These are phyloP conservation scores for Heteromurus nitidus DNA, from an alignment of 2,888 invertebrate species.

Conservation along the genomic window DNA sequence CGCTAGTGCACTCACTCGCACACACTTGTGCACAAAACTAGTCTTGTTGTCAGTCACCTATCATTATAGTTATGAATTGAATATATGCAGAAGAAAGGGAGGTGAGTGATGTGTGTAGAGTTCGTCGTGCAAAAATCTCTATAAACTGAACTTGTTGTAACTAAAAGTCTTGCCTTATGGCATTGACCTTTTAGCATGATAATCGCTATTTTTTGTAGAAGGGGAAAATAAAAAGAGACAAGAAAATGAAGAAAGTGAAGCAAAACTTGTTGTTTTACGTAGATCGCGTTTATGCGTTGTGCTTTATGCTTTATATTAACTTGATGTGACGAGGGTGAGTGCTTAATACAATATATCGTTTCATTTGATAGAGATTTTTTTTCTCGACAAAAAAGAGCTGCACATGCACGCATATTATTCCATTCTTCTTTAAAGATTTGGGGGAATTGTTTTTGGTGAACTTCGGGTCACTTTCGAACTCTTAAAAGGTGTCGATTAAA, in stretches of 20 bases:
- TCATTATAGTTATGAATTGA: conserved; percentile 1
- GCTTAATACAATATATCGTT: neutral
- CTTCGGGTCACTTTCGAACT: no score
- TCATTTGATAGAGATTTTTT: neutral
- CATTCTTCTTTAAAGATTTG: neutral
- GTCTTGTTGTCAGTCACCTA: conserved; percentile 27
- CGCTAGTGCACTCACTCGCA: neutral
- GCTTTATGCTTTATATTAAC: neutral
- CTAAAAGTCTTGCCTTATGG: conserved; percentile 50
- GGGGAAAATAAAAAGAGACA: conserved; percentile 9
- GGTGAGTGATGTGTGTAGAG: neutral
- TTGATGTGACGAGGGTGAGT: neutral
- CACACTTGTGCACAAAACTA: neutral
- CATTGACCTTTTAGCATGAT: conserved; percentile 51
- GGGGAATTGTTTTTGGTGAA: neutral
- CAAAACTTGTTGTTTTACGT: conserved; percentile 7
- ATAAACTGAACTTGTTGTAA: conserved; percentile 12
- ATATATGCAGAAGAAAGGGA: conserved; percentile 18
- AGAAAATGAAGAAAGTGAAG: conserved; percentile 51
- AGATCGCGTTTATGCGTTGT: neutral
- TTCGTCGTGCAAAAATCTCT: conserved; percentile 22
- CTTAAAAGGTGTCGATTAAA: no score
- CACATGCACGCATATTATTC: neutral
- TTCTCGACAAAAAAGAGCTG: neutral
- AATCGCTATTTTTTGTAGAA: conserved; percentile 41